Percentiles rank a stretch among this genome's conserved stretches.
Evolutionary conservation across 2,888 invertebrate species (phyloP).

Genomic region (Rhingia campestris): DNA sequence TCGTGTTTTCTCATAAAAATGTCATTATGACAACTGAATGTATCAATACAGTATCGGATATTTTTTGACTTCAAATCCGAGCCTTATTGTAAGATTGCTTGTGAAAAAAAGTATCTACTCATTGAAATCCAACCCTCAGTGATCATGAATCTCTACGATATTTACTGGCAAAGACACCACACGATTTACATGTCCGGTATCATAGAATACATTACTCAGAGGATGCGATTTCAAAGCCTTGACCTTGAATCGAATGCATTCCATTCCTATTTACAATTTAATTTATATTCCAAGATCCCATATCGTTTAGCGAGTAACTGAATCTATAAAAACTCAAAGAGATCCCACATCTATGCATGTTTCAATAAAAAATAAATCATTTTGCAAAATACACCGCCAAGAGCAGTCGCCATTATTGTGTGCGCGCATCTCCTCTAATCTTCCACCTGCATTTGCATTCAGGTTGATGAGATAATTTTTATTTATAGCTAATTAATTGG

Average conservation of each 20-base stretch:
- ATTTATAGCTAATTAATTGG: slow-evolving; percentile 74
- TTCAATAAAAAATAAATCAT: slow-evolving; percentile 68
- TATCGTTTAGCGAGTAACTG: slow-evolving; percentile 20
- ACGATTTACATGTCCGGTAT: too few relatives aligned
- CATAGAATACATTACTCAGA: too few relatives aligned
- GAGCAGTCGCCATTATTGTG: slow-evolving; percentile 25
- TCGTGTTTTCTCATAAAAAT: too few relatives aligned
- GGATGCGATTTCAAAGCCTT: background rate
- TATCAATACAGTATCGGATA: too few relatives aligned
- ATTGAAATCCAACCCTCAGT: too few relatives aligned
- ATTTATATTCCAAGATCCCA: slow-evolving; percentile 22
- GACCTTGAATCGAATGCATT: background rate
- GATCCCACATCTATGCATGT: slow-evolving; percentile 52
- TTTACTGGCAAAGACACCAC: too few relatives aligned
- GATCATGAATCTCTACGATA: too few relatives aligned
- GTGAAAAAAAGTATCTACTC: too few relatives aligned
- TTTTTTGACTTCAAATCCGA: too few relatives aligned
- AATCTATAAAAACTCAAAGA: slow-evolving; percentile 26
- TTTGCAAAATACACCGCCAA: slow-evolving; percentile 42
- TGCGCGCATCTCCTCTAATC: slow-evolving; percentile 65
- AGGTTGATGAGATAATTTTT: slow-evolving; percentile 73
- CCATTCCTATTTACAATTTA: background rate
- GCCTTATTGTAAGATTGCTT: too few relatives aligned
- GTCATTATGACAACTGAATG: too few relatives aligned
- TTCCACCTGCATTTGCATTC: slow-evolving; percentile 74